Percentiles rank a stretch among this genome's conserved stretches.
phyloP scores from a whole-genome alignment of 2,113 vertebrate genomes.

The Sprattus sprattus region DNA sequence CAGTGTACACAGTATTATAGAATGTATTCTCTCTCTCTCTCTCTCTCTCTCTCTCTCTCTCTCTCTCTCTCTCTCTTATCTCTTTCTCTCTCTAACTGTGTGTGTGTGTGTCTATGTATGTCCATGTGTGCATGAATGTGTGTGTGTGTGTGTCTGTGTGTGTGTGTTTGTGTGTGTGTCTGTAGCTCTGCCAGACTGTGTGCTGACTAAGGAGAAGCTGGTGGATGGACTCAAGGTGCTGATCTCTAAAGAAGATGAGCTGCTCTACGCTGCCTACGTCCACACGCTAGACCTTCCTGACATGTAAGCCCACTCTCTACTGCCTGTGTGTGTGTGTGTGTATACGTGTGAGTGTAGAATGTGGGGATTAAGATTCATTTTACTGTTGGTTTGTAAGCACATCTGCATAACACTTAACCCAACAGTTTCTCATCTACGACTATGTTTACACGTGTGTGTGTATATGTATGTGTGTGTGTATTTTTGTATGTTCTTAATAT shows the following conservation, averaged over 20 bases:
- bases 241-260: constrained; percentile 92
- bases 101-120: no score
- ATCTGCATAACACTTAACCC: no score
- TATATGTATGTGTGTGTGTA: no score
- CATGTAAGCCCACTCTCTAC: constrained; percentile 77
- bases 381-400: no score
- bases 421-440: no score
- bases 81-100: no score
- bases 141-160: not conserved
- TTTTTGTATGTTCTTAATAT: no score
- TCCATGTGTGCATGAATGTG: no score
- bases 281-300: constrained; percentile 90
- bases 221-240: constrained; percentile 91
- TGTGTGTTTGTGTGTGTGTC: constrained; percentile 28
- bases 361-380: no score
- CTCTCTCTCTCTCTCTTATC: no score
- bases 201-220: constrained; percentile 87
- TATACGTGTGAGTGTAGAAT: not conserved
- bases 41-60: constrained; percentile 30
- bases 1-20: constrained; percentile 2
- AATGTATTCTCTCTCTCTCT: constrained; percentile 36
- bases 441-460: no score
- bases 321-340: constrained; percentile 36
- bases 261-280: constrained; percentile 90
- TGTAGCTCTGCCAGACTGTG: constrained; percentile 77